Percentiles rank a stretch among this genome's conserved stretches.
Evolutionary conservation across 2,888 invertebrate genomes (phyloP).

Genomic region (Rosalia funebris): DNA sequence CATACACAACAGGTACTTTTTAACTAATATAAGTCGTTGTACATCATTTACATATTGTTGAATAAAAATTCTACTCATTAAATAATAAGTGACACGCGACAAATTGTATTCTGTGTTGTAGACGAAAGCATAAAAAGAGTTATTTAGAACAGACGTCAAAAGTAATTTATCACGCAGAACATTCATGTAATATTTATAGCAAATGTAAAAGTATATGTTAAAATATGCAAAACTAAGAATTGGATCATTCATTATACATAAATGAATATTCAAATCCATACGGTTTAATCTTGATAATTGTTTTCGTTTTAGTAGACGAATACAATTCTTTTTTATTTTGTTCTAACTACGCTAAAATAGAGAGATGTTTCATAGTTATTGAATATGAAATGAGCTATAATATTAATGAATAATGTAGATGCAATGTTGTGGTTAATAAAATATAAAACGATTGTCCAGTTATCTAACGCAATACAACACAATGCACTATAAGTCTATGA

Average conservation of each 20-base stretch:
- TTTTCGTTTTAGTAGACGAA: no score
- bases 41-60: slow-evolving; percentile 33
- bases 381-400: no score
- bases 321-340: not conserved
- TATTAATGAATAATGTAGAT: no score
- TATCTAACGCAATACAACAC: no score
- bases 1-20: slow-evolving; percentile 5
- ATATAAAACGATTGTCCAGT: no score
- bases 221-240: slow-evolving; percentile 44
- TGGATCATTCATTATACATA: slow-evolving; percentile 37
- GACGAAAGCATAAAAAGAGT: slow-evolving; percentile 19
- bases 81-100: slow-evolving; percentile 35
- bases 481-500: no score
- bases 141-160: slow-evolving; percentile 31
- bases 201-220: slow-evolving; percentile 37
- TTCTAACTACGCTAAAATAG: not conserved
- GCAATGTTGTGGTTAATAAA: no score
- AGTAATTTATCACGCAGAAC: slow-evolving; percentile 39
- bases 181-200: slow-evolving; percentile 44
- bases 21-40: slow-evolving; percentile 5
- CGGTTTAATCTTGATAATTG: slow-evolving; percentile 11
- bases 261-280: slow-evolving; percentile 36
- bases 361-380: not conserved
- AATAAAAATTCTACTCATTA: slow-evolving; percentile 29
- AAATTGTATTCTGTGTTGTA: slow-evolving; percentile 31